A percentile compares a stretch with the other conserved stretches of the same genome.
These are phyloP conservation scores for Scaptomyza flava DNA, from an alignment of 2,888 invertebrate species.

Conservation along the genomic window DNA sequence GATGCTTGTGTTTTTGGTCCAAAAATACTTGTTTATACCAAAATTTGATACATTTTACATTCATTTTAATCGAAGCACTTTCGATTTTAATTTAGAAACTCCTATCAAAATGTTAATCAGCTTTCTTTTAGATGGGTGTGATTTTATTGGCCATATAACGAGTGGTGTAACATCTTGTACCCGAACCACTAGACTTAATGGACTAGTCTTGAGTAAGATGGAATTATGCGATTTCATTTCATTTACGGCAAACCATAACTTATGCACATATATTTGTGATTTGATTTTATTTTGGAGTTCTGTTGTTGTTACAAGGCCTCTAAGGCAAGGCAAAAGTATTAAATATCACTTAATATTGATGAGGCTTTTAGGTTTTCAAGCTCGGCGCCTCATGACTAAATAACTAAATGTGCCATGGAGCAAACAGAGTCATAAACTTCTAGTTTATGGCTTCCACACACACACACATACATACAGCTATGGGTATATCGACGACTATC, in stretches of 20 bases:
- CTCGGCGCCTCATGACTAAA: conserved; percentile 49
- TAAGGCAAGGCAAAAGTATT: conserved; percentile 33
- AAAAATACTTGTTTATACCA: neutral
- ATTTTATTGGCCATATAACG: conserved; percentile 26
- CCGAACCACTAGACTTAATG: conserved; percentile 18
- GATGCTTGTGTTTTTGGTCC: too few relatives aligned
- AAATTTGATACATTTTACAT: neutral
- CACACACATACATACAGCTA: conserved; percentile 15
- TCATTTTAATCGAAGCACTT: conserved; percentile 1
- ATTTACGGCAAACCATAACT: conserved; percentile 71
- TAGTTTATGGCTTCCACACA: conserved; percentile 60
- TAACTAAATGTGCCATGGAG: conserved; percentile 65
- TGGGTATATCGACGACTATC: conserved; percentile 42
- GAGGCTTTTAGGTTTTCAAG: conserved; percentile 40
- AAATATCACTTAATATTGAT: conserved; percentile 76
- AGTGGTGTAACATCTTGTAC: conserved; percentile 15
- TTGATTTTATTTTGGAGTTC: conserved; percentile 48
- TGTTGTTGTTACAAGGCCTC: conserved; percentile 43
- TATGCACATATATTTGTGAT: conserved; percentile 76
- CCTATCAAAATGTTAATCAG: conserved; percentile 32
- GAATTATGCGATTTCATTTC: conserved; percentile 61
- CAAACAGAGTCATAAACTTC: conserved; percentile 77
- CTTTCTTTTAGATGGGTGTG: conserved; percentile 29
- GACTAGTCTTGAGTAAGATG: conserved; percentile 20
- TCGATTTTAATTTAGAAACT: neutral